Evolutionary conservation across 2,113 vertebrate genomes (phyloP).

Genomic region (Corythaixoides concolor): DNA sequence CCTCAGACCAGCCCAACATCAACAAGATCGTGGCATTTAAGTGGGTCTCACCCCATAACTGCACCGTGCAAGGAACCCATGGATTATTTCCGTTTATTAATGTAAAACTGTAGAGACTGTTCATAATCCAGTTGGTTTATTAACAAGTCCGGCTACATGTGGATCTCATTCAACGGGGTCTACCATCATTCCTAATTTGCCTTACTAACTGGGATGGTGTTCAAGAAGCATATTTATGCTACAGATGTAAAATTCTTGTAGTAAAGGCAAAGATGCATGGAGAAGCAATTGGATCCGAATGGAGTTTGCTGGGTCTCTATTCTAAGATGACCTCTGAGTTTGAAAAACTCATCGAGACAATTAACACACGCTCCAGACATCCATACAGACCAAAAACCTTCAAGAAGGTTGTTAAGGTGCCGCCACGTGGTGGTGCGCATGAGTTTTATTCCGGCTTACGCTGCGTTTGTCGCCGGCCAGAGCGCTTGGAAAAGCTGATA

Average conservation of each 20-base stretch:
- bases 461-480: neutral
- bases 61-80: neutral
- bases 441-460: neutral
- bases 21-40: neutral
- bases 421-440: neutral
- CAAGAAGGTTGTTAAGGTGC: neutral
- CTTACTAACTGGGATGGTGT: neutral
- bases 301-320: too few species aligned
- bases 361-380: neutral
- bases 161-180: neutral
- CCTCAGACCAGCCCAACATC: neutral
- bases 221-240: neutral
- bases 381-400: neutral
- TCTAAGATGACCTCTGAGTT: neutral
- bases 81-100: neutral
- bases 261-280: neutral
- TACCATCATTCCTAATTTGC: neutral
- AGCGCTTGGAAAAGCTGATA: neutral
- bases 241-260: neutral
- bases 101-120: rapidly evolving
- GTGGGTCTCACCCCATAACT: neutral
- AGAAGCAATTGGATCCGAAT: neutral
- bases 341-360: neutral
- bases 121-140: neutral
- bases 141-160: neutral